Evolutionary conservation across 2,797 vertebrate species (phyloP).

Genomic region (Periophthalmus magnuspinnatus): DNA sequence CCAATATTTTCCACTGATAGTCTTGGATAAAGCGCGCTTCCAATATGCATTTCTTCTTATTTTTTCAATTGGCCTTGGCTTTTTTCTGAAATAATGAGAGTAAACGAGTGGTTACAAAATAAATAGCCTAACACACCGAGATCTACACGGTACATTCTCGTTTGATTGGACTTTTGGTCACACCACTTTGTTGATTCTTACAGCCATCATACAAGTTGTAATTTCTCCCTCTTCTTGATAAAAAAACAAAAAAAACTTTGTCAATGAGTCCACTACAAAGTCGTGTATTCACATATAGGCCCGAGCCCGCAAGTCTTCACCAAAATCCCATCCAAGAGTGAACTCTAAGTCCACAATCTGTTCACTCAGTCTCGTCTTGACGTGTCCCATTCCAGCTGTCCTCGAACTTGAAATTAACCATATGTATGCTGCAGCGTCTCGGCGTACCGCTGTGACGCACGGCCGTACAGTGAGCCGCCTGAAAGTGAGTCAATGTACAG

Average conservation of each 20-base stretch:
- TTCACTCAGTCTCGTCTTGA: slow-evolving; percentile 46
- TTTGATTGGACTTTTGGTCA: slow-evolving; percentile 71
- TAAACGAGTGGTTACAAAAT: slow-evolving; percentile 72
- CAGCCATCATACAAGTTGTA: slow-evolving; percentile 29
- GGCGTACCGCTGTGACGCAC: slow-evolving; percentile 47
- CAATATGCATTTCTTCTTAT: slow-evolving; percentile 19
- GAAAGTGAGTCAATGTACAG: background rate
- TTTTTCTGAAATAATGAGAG: slow-evolving; percentile 37
- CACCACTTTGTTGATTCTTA: slow-evolving; percentile 55
- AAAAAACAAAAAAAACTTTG: slow-evolving; percentile 27
- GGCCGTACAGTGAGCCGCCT: slow-evolving; percentile 22
- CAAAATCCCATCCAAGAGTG: slow-evolving; percentile 23
- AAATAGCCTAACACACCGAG: slow-evolving; percentile 66
- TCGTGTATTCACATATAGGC: slow-evolving; percentile 50
- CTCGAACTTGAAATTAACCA: slow-evolving; percentile 82
- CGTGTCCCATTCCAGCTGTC: slow-evolving; percentile 45
- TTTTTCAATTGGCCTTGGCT: slow-evolving; percentile 45
- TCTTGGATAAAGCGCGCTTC: slow-evolving; percentile 16
- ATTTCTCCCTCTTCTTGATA: slow-evolving; percentile 44
- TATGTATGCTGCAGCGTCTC: slow-evolving; percentile 31
- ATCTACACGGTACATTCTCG: slow-evolving; percentile 60
- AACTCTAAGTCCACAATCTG: slow-evolving; percentile 35
- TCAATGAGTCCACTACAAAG: slow-evolving; percentile 41
- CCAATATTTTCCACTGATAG: slow-evolving; percentile 38
- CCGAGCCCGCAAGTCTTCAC: slow-evolving; percentile 26